A percentile compares a stretch with the other conserved stretches of the same genome.
Conservation (phyloP, 37 sponge, comb jelly and placozoan genomes). For the Cladorhizidae sp. region DNA sequence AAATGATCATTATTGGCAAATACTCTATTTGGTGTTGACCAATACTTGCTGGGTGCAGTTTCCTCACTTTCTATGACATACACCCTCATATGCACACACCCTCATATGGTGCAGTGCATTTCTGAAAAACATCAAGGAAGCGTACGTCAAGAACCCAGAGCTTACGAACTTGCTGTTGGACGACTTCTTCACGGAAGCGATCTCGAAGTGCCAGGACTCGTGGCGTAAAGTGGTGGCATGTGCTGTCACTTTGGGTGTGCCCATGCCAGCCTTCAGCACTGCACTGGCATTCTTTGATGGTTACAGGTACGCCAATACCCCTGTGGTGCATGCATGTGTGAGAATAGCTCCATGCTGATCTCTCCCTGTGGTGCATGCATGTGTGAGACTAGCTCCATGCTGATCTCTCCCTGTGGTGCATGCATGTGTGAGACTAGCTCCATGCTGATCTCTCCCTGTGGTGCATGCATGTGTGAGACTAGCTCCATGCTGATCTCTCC, state of each 20-base stretch:
- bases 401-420: too few relatives aligned
- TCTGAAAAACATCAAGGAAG: constrained; percentile 97
- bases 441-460: too few relatives aligned
- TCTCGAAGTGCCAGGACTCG: constrained; percentile 77
- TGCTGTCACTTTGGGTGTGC: constrained; percentile 88
- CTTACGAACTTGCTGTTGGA: constrained; percentile 86
- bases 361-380: too few relatives aligned
- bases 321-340: too few relatives aligned
- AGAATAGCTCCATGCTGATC: too few relatives aligned
- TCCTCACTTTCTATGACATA: too few relatives aligned
- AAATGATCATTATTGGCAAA: neutral
- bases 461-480: too few relatives aligned
- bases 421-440: too few relatives aligned
- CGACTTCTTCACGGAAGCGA: constrained; percentile 92
- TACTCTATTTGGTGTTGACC: neutral
- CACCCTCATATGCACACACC: too few relatives aligned
- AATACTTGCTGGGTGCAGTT: neutral
- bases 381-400: too few relatives aligned
- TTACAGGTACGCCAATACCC: constrained; percentile 69
- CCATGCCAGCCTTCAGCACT: constrained; percentile 91
- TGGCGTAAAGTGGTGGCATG: constrained; percentile 90
- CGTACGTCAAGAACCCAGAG: constrained; percentile 91
- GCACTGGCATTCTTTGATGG: constrained; percentile 99
- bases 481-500: too few relatives aligned
- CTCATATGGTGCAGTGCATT: too few relatives aligned